phyloP scores from a whole-genome alignment of 1,140 invertebrate genomes.

The Camponotus vicinus region DNA sequence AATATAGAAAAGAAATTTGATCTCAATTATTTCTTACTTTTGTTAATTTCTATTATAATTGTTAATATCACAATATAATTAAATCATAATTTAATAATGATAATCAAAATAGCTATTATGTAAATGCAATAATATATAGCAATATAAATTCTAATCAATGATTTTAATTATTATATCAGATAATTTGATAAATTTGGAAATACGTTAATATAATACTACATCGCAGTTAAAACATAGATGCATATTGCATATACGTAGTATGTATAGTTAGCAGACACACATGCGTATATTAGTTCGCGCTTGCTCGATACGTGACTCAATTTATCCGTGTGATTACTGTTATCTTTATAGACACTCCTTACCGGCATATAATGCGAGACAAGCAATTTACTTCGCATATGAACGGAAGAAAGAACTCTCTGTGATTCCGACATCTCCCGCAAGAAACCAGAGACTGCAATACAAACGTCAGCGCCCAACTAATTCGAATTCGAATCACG shows the following conservation, averaged over 20 bases:
- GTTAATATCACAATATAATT: background rate
- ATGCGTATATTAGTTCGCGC: slow-evolving; percentile 18
- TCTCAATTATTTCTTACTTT: background rate
- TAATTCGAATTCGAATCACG: slow-evolving; percentile 72
- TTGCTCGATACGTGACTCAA: slow-evolving; percentile 61
- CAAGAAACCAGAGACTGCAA: slow-evolving; percentile 45
- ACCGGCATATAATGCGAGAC: background rate
- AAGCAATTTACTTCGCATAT: slow-evolving; percentile 38
- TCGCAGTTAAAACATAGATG: background rate
- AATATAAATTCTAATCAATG: background rate
- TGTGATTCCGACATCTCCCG: slow-evolving; percentile 32
- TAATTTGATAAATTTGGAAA: background rate
- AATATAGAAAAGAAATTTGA: background rate
- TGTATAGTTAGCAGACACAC: background rate
- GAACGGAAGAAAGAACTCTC: background rate
- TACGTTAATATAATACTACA: background rate
- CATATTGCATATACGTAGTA: too few species aligned
- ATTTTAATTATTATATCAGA: background rate
- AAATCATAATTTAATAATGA: background rate
- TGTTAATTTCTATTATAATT: background rate
- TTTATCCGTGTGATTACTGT: slow-evolving; percentile 54
- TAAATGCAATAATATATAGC: background rate
- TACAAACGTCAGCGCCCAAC: slow-evolving; percentile 30
- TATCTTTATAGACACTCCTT: background rate
- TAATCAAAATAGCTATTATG: background rate